Conservation (phyloP, 2,888 invertebrate genomes). For the Caenorhabditis macrosperma region DNA sequence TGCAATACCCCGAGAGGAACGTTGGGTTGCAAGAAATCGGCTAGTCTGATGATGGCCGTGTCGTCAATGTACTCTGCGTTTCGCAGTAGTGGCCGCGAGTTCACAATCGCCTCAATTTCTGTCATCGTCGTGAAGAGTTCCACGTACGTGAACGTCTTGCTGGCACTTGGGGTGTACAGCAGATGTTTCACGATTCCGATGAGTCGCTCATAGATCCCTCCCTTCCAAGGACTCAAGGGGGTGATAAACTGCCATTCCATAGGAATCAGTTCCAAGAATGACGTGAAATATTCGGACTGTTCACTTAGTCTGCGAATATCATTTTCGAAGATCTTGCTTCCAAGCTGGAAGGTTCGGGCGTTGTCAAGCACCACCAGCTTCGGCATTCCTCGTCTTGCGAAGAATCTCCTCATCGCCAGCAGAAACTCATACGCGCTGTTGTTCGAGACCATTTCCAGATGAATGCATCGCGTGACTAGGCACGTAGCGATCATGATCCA, state of each 20-base stretch:
- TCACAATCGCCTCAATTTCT: slow-evolving; percentile 2
- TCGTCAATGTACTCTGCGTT: not conserved
- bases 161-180: not conserved
- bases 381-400: too few relatives aligned
- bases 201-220: too few relatives aligned
- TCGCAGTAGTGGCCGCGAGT: not conserved
- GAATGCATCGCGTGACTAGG: not conserved
- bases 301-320: too few relatives aligned
- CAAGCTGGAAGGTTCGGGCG: too few relatives aligned
- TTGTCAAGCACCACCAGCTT: too few relatives aligned
- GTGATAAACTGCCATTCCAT: too few relatives aligned
- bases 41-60: not conserved
- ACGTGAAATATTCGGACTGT: too few relatives aligned
- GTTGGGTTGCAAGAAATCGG: not conserved
- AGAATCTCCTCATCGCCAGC: too few relatives aligned
- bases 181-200: slow-evolving; percentile 7
- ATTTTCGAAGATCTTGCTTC: too few relatives aligned
- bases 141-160: not conserved
- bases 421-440: too few relatives aligned
- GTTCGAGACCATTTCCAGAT: not conserved
- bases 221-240: too few relatives aligned
- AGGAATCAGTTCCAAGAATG: too few relatives aligned
- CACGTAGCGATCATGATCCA: not conserved
- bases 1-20: not conserved
- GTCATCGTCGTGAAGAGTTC: not conserved